Percentiles rank a stretch among this genome's conserved stretches.
These are phyloP conservation scores for Liposcelis brunnea DNA, from an alignment of 2,888 invertebrate species.

Conservation along the genomic window DNA sequence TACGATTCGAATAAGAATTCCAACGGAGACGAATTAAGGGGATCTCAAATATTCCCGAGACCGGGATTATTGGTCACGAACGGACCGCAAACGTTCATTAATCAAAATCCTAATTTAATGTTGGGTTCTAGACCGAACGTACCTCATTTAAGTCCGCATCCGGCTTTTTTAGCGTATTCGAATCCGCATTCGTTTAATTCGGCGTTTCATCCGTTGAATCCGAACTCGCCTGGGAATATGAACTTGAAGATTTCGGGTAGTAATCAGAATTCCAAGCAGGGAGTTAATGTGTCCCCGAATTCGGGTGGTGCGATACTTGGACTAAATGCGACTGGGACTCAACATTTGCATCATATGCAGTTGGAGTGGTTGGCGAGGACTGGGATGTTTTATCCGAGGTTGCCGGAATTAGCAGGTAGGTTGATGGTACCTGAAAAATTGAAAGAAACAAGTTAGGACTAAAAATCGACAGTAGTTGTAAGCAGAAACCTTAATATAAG, in stretches of 20 bases:
- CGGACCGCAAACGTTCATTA: constrained; percentile 4
- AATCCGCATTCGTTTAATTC: constrained; percentile 12
- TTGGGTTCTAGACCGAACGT: constrained; percentile 1
- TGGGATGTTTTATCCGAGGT: constrained; percentile 79
- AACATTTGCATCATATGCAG: constrained; percentile 59
- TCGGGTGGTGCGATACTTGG: constrained; percentile 17
- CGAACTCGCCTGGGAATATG: not conserved
- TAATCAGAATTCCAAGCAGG: not conserved
- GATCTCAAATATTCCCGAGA: not conserved
- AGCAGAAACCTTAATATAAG: too few species aligned
- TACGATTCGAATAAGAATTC: constrained; percentile 20
- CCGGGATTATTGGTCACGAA: constrained; percentile 9
- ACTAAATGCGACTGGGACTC: constrained; percentile 20
- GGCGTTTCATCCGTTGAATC: constrained; percentile 14
- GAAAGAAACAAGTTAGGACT: too few species aligned
- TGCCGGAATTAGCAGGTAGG: constrained; percentile 68
- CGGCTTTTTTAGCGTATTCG: constrained; percentile 8
- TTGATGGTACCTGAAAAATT: constrained; percentile 13
- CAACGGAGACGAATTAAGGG: constrained; percentile 28
- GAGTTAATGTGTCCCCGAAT: constrained; percentile 8
- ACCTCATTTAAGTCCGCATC: constrained; percentile 25
- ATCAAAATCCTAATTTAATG: constrained; percentile 9
- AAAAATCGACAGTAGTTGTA: too few species aligned
- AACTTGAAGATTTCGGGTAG: not conserved
- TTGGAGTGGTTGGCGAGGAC: constrained; percentile 82